Base-by-base conservation (phyloP, 2,888 invertebrate species). In the Meteorus colon region DNA sequence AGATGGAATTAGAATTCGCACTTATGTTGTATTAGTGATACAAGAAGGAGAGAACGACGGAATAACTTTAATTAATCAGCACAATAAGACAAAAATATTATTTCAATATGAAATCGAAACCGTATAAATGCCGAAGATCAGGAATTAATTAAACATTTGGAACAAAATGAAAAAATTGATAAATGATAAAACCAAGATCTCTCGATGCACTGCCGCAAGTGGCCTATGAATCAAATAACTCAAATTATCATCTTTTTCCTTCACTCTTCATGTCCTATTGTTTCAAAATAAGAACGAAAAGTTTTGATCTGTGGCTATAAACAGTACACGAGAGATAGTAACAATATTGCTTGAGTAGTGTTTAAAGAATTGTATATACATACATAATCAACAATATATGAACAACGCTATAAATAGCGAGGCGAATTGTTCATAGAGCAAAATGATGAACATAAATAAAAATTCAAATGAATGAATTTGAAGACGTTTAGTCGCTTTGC, bases 151-250 rank as follows among this genome's bases (percentile, higher is more conserved):
- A 66, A 69, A 77, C 71, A 74, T 19, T 76, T 78, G 8, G 2
- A 41, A 12, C 12, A 2, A 12, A 78, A 78, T 79, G 80, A 76
- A 19, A 55, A 24, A 55, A 55, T 19, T 5, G 77, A 78, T 67
- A 77, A 67, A 80, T 80, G 78, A 65, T 76, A 75, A 73, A 77
- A 81, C 69, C 77, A 72, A 71, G 75, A 82, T 81, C 80, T 75
- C 70, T 76, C 63, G 66, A 78, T 79, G 79, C 84, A 85, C 85
- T 85, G 85, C 85, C 84, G 79, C 80, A 81, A 79, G 80, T 85
- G 84, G 84, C 85, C 85, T 85, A 84, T 74, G 77, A 31, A 80
- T 77, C 75, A 76, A 80, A 78, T 82, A 79, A 78, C 75, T 76
- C 73, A 76, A 76, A 70, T 45, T 63, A 73, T 75, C 63, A 60